Evolutionary conservation across 2,113 vertebrate species (phyloP).

Genomic region (Pluvianellus socialis): DNA sequence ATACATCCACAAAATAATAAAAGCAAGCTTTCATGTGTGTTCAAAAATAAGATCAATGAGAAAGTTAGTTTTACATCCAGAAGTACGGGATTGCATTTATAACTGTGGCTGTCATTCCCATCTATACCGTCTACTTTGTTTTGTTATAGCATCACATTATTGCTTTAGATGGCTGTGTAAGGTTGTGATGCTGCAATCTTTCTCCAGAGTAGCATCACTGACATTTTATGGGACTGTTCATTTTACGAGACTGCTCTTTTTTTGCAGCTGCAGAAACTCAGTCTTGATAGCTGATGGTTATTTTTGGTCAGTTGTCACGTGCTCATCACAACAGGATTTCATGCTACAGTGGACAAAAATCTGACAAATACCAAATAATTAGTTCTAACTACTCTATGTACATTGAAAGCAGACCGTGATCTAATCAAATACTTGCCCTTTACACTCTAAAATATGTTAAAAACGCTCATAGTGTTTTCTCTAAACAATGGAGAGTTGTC

Average conservation of each 20-base stretch:
- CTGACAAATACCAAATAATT: not conserved
- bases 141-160: constrained; percentile 46
- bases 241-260: constrained; percentile 24
- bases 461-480: not conserved
- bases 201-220: constrained; percentile 34
- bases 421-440: not conserved
- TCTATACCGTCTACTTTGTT: constrained; percentile 27
- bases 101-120: not conserved
- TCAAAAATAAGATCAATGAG: not conserved
- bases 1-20: not conserved
- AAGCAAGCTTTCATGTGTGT: not conserved
- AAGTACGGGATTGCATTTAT: not conserved
- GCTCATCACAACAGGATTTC: constrained; percentile 21
- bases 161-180: constrained; percentile 24
- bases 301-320: constrained; percentile 34
- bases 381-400: not conserved
- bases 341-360: not conserved
- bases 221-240: constrained; percentile 42
- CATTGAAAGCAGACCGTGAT: not conserved
- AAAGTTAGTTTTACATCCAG: not conserved
- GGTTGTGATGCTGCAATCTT: constrained; percentile 46
- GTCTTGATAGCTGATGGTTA: constrained; percentile 5
- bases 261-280: constrained; percentile 30
- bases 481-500: not conserved
- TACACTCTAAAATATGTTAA: not conserved